Evolutionary conservation across 2,113 vertebrate genomes (phyloP).

Genomic region (Cervus canadensis): DNA sequence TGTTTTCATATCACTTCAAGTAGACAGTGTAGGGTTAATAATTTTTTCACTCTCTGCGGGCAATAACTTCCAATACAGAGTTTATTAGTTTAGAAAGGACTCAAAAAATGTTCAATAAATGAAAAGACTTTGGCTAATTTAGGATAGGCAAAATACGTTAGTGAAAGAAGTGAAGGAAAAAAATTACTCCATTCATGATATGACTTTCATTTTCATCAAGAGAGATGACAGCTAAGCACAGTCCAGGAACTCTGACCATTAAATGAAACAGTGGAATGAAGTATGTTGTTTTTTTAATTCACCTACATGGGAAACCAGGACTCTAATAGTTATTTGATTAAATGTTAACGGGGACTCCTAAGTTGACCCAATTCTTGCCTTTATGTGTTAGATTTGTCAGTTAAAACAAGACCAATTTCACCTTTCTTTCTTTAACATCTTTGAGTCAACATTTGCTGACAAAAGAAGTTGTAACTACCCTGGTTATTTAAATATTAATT

Average conservation of each 20-base stretch:
- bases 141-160: background rate
- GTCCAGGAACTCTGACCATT: background rate
- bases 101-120: conserved; percentile 22
- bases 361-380: conserved; percentile 37
- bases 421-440: conserved; percentile 11
- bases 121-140: background rate
- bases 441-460: conserved; percentile 35
- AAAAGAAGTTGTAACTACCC: background rate
- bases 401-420: conserved; percentile 46
- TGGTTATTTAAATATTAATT: conserved; percentile 68
- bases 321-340: conserved; percentile 45
- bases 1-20: conserved; percentile 1
- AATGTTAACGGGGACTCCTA: conserved; percentile 50
- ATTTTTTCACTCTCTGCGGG: background rate
- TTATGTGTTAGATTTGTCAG: conserved; percentile 48
- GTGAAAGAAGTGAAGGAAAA: background rate
- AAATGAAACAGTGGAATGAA: conserved; percentile 14
- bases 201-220: conserved; percentile 15
- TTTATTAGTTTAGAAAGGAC: conserved; percentile 45
- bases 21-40: background rate
- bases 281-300: conserved; percentile 17
- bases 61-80: background rate
- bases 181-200: background rate
- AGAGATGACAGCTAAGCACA: conserved; percentile 10
- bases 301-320: background rate